These are phyloP conservation scores for Tragulus kanchil DNA, from an alignment of 2,113 vertebrate species.

Conservation along the genomic window DNA sequence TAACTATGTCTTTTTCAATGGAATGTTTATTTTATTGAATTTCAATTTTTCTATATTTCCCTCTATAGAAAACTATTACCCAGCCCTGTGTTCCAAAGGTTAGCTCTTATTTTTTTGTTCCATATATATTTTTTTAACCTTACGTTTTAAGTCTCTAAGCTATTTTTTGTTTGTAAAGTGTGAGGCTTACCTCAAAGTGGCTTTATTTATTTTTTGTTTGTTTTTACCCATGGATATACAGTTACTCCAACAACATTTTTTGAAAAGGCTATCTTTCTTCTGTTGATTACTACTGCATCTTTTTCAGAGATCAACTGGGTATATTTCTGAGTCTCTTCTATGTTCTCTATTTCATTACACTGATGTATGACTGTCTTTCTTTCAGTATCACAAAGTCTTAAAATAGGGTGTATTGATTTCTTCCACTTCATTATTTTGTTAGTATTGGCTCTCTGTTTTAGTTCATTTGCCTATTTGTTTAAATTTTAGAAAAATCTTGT, in stretches of 20 bases:
- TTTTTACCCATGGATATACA: not conserved
- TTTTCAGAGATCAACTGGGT: not conserved
- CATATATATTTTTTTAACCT: too few species aligned
- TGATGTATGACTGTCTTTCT: not conserved
- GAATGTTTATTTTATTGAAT: not conserved
- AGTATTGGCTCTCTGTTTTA: not conserved
- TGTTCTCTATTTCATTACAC: not conserved
- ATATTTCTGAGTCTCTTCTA: not conserved
- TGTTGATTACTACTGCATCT: not conserved
- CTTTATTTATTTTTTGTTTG: not conserved
- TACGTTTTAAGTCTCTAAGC: not conserved
- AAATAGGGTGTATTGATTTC: not conserved
- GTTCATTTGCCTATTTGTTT: not conserved
- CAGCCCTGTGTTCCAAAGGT: not conserved
- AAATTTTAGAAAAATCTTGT: not conserved
- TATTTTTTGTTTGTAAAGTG: not conserved
- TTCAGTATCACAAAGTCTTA: not conserved
- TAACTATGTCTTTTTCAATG: not conserved
- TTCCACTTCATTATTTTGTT: not conserved
- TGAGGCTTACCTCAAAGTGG: not conserved
- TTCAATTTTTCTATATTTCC: not conserved
- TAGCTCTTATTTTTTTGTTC: not conserved
- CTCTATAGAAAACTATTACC: not conserved
- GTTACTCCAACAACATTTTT: not conserved
- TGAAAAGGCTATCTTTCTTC: not conserved